Evolutionary conservation across 2,888 invertebrate species (phyloP).

Genomic region (Lamellibrachia columna): DNA sequence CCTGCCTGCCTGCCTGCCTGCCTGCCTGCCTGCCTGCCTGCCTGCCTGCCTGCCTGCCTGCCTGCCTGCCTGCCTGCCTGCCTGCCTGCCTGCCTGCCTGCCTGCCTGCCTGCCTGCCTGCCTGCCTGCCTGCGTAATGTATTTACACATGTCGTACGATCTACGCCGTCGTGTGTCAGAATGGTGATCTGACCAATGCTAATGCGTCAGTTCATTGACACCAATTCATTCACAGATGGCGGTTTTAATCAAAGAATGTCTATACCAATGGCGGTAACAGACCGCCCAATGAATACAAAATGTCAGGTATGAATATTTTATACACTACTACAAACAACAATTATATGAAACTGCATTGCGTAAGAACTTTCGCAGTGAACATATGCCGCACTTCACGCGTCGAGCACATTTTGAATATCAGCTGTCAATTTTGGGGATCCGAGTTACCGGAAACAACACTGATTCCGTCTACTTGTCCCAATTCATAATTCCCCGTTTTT

Average conservation of each 20-base stretch:
- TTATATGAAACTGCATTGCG: neutral
- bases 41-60: too few species aligned
- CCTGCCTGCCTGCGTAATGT: neutral
- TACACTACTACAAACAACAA: neutral
- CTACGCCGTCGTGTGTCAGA: neutral
- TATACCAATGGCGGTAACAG: neutral
- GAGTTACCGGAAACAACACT: too few species aligned
- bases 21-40: too few species aligned
- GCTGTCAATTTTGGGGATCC: too few species aligned
- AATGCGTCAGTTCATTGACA: neutral
- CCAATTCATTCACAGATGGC: neutral
- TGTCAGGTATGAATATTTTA: neutral
- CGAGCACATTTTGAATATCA: neutral
- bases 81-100: too few species aligned
- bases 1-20: too few species aligned
- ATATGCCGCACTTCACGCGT: neutral
- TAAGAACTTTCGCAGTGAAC: neutral
- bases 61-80: too few species aligned
- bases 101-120: too few species aligned
- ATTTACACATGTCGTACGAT: neutral
- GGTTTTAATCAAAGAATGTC: neutral
- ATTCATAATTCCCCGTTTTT: too few species aligned
- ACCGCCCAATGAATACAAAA: neutral
- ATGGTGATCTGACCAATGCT: neutral
- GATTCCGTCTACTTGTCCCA: too few species aligned